These are phyloP conservation scores for Drosophila emarginata DNA, from an alignment of 2,888 invertebrate species.

Conservation along the genomic window DNA sequence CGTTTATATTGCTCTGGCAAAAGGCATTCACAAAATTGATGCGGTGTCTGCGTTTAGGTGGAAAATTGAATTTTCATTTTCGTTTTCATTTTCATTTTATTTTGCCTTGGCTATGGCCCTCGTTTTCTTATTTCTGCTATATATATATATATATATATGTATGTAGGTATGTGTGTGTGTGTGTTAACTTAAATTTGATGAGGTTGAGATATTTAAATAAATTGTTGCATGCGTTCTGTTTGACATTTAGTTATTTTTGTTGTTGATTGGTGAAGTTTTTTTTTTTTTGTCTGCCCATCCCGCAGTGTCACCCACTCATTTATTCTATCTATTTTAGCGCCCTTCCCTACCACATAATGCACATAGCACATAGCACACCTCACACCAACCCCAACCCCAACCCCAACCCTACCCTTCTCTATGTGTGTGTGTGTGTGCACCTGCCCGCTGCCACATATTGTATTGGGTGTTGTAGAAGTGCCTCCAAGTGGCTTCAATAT, in stretches of 20 bases:
- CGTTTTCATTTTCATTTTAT: constrained; percentile 55
- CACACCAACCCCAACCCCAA: neutral
- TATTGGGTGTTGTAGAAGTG: neutral
- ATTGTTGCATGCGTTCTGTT: constrained; percentile 77
- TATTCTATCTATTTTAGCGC: constrained; percentile 48
- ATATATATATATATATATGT: too few species aligned
- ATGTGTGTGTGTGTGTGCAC: constrained; percentile 7
- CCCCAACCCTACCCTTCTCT: constrained; percentile 4
- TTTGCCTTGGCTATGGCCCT: constrained; percentile 39
- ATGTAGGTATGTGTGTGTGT: constrained; percentile 27
- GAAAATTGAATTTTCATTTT: constrained; percentile 78
- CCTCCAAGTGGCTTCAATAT: constrained; percentile 16
- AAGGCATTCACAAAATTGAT: constrained; percentile 78
- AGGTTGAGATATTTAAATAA: constrained; percentile 77
- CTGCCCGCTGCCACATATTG: neutral
- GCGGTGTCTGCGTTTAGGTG: constrained; percentile 78
- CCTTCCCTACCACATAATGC: constrained; percentile 3
- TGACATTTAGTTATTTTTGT: constrained; percentile 78
- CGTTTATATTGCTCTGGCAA: constrained; percentile 70
- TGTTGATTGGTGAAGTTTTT: constrained; percentile 70
- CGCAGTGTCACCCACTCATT: constrained; percentile 44
- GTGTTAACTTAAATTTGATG: constrained; percentile 73
- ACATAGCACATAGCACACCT: too few species aligned
- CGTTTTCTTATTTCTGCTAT: too few species aligned
- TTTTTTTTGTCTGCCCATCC: constrained; percentile 22